phyloP scores from a whole-genome alignment of 2,113 vertebrate genomes.

The Marmota monax region DNA sequence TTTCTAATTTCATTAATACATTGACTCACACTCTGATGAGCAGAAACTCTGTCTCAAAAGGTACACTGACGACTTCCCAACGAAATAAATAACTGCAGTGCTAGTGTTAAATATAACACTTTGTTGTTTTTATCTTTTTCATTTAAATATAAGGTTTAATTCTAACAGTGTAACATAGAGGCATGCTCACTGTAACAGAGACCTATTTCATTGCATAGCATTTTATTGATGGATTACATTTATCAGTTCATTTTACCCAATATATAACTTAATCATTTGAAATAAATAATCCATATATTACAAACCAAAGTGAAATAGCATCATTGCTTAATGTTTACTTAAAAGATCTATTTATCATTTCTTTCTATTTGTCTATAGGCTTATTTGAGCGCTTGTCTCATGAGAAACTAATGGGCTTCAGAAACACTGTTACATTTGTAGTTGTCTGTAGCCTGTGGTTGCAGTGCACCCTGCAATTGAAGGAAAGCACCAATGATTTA shows the following conservation, averaged over 20 bases:
- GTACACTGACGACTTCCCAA: neutral
- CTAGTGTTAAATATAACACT: neutral
- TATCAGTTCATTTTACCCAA: neutral
- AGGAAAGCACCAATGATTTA: neutral
- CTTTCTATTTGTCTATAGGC: neutral
- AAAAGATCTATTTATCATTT: constrained; percentile 11
- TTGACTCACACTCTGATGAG: neutral
- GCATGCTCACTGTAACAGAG: neutral
- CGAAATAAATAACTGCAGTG: neutral
- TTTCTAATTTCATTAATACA: neutral
- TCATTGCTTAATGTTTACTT: neutral
- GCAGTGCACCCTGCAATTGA: neutral
- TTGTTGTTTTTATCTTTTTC: neutral
- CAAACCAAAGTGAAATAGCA: neutral
- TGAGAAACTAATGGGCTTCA: neutral
- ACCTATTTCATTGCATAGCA: neutral
- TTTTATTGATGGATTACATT: neutral
- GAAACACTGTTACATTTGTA: neutral
- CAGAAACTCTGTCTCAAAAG: neutral
- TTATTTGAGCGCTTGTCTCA: neutral
- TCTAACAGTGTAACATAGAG: neutral
- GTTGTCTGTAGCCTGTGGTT: neutral
- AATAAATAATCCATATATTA: neutral
- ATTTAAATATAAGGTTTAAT: neutral
- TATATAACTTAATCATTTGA: neutral